Conservation (phyloP, 2,113 vertebrate species). For the Corythoichthys intestinalis region DNA sequence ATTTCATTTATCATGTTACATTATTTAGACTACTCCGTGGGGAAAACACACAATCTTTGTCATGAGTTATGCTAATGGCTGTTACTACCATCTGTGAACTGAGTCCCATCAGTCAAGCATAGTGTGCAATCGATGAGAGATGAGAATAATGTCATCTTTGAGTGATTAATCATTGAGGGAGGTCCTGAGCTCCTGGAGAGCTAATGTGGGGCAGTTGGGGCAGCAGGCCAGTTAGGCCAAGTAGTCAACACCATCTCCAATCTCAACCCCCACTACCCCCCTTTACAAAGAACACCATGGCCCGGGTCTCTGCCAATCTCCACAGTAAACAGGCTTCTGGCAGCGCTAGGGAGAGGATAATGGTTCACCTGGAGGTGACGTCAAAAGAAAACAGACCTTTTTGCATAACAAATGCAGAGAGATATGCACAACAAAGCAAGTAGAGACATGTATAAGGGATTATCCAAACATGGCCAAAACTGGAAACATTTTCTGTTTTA, state of each 20-base stretch:
- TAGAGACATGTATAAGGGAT: conserved; percentile 58
- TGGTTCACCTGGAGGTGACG: conserved; percentile 71
- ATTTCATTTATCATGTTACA: conserved; percentile 64
- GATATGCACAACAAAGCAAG: conserved; percentile 61
- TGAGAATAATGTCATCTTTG: conserved; percentile 47
- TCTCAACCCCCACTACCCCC: conserved; percentile 23
- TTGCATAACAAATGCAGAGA: conserved; percentile 60
- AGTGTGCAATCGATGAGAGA: conserved; percentile 39
- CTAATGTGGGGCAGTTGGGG: conserved; percentile 14
- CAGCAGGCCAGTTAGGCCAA: conserved; percentile 31
- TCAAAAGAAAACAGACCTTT: conserved; percentile 68
- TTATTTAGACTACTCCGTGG: conserved; percentile 58
- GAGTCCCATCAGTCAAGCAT: conserved; percentile 51
- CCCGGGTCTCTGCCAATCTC: conserved; percentile 43
- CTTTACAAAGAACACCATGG: conserved; percentile 13
- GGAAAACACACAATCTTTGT: conserved; percentile 55
- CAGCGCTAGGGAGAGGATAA: conserved; percentile 60
- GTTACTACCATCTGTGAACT: conserved; percentile 62
- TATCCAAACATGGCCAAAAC: conserved; percentile 52
- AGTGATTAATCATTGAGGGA: conserved; percentile 35
- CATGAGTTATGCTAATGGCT: conserved; percentile 67
- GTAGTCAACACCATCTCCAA: conserved; percentile 43
- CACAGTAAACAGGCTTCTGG: conserved; percentile 62
- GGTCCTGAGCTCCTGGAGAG: conserved; percentile 26
- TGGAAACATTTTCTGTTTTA: conserved; percentile 33